Conservation (phyloP, 2,888 invertebrate species). For the Scrobipalpa atriplicella region DNA sequence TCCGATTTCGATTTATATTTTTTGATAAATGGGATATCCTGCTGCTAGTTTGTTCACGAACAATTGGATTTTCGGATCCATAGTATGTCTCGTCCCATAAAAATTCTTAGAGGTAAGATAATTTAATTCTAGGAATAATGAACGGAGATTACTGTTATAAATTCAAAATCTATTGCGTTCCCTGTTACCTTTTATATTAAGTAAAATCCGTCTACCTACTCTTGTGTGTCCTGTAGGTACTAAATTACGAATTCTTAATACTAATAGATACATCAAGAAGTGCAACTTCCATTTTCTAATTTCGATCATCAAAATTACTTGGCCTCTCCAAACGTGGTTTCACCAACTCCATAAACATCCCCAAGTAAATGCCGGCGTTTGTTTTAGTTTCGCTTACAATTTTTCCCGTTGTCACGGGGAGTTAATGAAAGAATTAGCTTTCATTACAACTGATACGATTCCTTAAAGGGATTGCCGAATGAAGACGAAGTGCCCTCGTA, state of each 20-base stretch:
- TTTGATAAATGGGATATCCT: slow-evolving; percentile 74
- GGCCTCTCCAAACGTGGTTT: background rate
- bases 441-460: slow-evolving; percentile 81
- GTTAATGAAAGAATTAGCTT: slow-evolving; percentile 83
- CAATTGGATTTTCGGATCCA: background rate
- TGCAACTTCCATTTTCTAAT: no score
- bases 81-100: background rate
- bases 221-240: no score
- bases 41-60: slow-evolving; percentile 39
- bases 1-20: slow-evolving; percentile 77
- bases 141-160: no score
- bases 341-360: slow-evolving; percentile 31
- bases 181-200: no score
- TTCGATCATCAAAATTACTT: no score
- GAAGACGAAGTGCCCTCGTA: slow-evolving; percentile 75
- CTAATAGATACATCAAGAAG: no score
- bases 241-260: no score
- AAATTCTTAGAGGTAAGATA: no score
- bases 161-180: no score
- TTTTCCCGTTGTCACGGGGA: slow-evolving; percentile 78
- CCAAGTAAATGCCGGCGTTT: slow-evolving; percentile 46
- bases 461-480: slow-evolving; percentile 80
- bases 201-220: no score
- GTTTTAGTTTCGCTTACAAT: slow-evolving; percentile 70
- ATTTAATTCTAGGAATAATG: no score